phyloP scores from a whole-genome alignment of 1,140 invertebrate species.

The Brachystomella parvula region DNA sequence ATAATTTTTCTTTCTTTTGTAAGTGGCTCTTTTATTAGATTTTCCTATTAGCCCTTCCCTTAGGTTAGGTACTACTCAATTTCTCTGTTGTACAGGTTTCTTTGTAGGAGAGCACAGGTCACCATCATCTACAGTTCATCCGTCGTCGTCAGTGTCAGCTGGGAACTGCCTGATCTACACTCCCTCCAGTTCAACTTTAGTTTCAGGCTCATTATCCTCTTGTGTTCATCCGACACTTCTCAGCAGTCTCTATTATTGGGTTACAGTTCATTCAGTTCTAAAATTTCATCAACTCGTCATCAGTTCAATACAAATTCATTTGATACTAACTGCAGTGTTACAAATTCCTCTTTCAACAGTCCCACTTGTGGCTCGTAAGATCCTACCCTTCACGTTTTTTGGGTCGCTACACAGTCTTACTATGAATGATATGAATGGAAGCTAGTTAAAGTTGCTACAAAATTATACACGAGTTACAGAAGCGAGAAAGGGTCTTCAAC shows the following conservation, averaged over 20 bases:
- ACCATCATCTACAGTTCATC: conserved; percentile 8
- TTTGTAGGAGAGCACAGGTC: conserved; percentile 25
- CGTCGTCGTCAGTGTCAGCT: conserved; percentile 9
- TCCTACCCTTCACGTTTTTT: no score
- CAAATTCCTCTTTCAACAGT: no score
- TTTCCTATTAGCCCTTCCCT: neutral
- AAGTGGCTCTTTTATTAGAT: neutral
- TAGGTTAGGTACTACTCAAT: conserved; percentile 4
- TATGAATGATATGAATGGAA: no score
- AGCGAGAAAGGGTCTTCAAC: no score
- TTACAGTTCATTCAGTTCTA: neutral
- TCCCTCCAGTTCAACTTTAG: conserved; percentile 4
- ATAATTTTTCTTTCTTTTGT: neutral
- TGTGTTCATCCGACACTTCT: neutral
- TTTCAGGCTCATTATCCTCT: neutral
- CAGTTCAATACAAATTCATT: no score
- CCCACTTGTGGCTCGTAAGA: no score
- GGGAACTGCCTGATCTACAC: conserved; percentile 16
- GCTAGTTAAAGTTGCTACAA: no score
- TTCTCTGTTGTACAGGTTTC: conserved; percentile 18
- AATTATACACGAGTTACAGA: no score
- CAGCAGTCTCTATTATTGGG: neutral
- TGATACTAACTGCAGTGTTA: no score
- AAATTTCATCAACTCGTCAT: no score
- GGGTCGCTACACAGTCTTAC: no score